phyloP scores from a whole-genome alignment of 2,888 invertebrate genomes.

The Neoitamus cyanurus region DNA sequence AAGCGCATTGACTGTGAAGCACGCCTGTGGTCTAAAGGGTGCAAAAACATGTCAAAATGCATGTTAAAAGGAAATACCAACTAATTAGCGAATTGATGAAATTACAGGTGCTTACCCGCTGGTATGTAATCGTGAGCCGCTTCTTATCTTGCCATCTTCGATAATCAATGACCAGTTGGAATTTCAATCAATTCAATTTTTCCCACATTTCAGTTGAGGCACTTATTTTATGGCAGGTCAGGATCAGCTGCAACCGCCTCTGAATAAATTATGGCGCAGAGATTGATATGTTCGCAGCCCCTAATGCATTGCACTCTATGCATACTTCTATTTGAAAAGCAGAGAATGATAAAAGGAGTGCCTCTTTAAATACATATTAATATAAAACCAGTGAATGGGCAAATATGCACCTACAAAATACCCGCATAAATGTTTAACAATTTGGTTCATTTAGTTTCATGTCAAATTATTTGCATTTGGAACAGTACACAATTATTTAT shows the following conservation, averaged over 20 bases:
- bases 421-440: too few species aligned
- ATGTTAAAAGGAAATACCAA: slow-evolving; percentile 52
- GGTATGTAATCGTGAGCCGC: neutral
- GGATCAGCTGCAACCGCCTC: neutral
- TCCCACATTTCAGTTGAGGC: slow-evolving; percentile 8
- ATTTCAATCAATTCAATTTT: slow-evolving; percentile 15
- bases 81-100: slow-evolving; percentile 52
- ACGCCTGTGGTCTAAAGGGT: slow-evolving; percentile 28
- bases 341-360: too few species aligned
- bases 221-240: neutral
- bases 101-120: slow-evolving; percentile 37
- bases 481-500: too few species aligned
- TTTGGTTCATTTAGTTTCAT: too few species aligned
- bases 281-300: neutral
- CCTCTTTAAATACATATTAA: too few species aligned
- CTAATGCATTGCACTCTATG: neutral
- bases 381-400: too few species aligned
- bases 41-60: slow-evolving; percentile 52
- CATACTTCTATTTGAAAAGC: too few species aligned
- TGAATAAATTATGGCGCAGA: neutral
- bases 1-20: neutral
- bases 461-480: too few species aligned
- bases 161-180: slow-evolving; percentile 21
- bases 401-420: too few species aligned
- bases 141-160: neutral